Conservation (phyloP, 30 jellyfish, hydroid and myxozoan genomes). For the Hydractinia echinata region DNA sequence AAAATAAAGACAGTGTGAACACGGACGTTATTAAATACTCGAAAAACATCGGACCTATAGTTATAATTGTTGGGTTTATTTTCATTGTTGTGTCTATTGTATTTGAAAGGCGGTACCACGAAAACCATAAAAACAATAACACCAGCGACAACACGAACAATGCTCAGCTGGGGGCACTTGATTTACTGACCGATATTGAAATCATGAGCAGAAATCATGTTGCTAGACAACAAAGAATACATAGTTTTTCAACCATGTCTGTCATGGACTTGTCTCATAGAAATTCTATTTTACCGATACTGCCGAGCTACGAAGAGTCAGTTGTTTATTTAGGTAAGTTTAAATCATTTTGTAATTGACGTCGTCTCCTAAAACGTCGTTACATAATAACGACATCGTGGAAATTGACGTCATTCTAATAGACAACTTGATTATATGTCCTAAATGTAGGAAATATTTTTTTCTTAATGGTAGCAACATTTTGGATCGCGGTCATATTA, state of each 20-base stretch:
- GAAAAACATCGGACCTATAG: neutral
- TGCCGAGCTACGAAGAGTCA: slow-evolving; percentile 7
- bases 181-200: slow-evolving; percentile 5
- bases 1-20: neutral
- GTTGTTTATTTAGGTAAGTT: neutral
- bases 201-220: neutral
- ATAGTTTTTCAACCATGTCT: slow-evolving; percentile 1
- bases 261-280: slow-evolving; percentile 1
- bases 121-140: neutral
- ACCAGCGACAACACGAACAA: neutral
- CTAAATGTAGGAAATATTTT: too few relatives aligned
- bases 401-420: too few relatives aligned
- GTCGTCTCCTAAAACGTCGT: too few relatives aligned
- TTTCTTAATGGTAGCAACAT: too few relatives aligned
- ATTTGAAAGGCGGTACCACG: neutral
- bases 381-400: too few relatives aligned
- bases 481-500: too few relatives aligned
- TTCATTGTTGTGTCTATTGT: neutral
- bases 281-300: neutral
- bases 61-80: slow-evolving; percentile 3
- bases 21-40: neutral
- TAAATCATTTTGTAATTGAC: neutral
- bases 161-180: neutral
- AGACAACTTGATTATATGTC: too few relatives aligned
- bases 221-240: neutral